Percentiles rank a stretch among this genome's conserved stretches.
phyloP scores from a whole-genome alignment of 1,140 invertebrate species.

The Lordiphosa clarofinis region DNA sequence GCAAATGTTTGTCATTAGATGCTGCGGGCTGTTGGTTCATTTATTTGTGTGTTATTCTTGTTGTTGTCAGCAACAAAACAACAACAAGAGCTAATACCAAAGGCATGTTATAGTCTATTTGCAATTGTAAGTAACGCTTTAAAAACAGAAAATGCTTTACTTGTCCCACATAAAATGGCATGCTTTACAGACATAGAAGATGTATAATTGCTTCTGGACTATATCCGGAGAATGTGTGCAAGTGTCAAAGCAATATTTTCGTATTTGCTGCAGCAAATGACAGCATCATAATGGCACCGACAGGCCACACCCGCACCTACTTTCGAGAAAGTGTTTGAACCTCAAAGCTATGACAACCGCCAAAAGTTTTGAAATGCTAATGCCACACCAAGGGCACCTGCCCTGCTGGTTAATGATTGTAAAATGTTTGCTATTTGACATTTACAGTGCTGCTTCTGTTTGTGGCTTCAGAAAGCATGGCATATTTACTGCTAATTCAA shows the following conservation, averaged over 20 bases:
- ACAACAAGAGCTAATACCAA: slow-evolving; percentile 1
- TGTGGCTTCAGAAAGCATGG: not conserved
- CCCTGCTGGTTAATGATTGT: slow-evolving; percentile 14
- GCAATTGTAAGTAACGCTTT: not conserved
- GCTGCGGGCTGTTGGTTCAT: slow-evolving; percentile 6
- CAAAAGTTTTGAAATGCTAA: not conserved
- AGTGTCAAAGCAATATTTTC: no score
- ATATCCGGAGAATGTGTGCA: no score
- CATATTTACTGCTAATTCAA: no score
- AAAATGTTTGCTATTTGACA: slow-evolving; percentile 16
- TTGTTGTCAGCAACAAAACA: slow-evolving; percentile 3
- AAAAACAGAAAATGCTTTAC: slow-evolving; percentile 1
- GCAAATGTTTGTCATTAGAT: slow-evolving; percentile 29
- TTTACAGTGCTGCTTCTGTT: slow-evolving; percentile 2
- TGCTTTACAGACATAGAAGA: slow-evolving; percentile 3
- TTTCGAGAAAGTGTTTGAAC: slow-evolving; percentile 4
- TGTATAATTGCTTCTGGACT: not conserved
- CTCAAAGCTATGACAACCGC: not conserved
- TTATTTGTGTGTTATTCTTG: slow-evolving; percentile 7
- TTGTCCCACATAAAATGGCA: slow-evolving; percentile 7
- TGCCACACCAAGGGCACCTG: no score
- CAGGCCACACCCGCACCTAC: not conserved
- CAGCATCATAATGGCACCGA: not conserved
- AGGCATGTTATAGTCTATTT: slow-evolving; percentile 3
- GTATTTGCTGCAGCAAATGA: not conserved